Base-by-base conservation (phyloP, 2,113 vertebrate species). In the Pholis gunnellus region DNA sequence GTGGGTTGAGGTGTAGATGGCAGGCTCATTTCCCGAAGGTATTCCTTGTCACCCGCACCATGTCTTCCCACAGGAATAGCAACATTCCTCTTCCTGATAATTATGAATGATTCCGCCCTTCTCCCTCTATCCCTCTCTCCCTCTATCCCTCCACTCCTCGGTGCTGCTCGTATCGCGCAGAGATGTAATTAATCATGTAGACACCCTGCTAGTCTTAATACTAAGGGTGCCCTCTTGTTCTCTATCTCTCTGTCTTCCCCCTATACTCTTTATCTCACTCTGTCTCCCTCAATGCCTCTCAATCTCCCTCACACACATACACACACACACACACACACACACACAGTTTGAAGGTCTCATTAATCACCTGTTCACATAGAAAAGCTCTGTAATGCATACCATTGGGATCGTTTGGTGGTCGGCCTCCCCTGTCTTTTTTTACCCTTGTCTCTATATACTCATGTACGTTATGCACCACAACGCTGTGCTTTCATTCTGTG, bases 161-260 rank as follows among this genome's bases (percentile, higher is more conserved):
- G 10, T 7, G 42, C 80, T 56, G 18, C 78, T 84, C 40, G 13
- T 87, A 73, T 79, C 56, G 29, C 17, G 18, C 54, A 34, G 70
- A 67, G 70, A 73, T 87, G 83, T 86, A 87, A 90, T 93, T 91
- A 90, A 94, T 93, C 92, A 89, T 85, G 79, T 42, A 71, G 87
- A 76, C 75, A 80, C 85, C 83, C 72, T 57, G 73, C 78, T 85
- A 69, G 59, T 83, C 82, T 81, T 80, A 83, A 91, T 79, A 85
- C 42, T 54, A 36, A 79, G 78, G 66, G 50, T 75, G 74, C 73
- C 80, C 84, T 81, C 80, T 66, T 79, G 71, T 59, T 40, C 78
- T 84, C 71, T 59, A 27, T 65, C 65, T 66, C 56, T 69, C 25
- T 10, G 44, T 72, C 59, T 68, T 63, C 57, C 36, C 17, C 9